A percentile compares a stretch with the other conserved stretches of the same genome.
These are phyloP conservation scores for Drosophila serrata DNA, from an alignment of 1,140 invertebrate species.

Conservation along the genomic window DNA sequence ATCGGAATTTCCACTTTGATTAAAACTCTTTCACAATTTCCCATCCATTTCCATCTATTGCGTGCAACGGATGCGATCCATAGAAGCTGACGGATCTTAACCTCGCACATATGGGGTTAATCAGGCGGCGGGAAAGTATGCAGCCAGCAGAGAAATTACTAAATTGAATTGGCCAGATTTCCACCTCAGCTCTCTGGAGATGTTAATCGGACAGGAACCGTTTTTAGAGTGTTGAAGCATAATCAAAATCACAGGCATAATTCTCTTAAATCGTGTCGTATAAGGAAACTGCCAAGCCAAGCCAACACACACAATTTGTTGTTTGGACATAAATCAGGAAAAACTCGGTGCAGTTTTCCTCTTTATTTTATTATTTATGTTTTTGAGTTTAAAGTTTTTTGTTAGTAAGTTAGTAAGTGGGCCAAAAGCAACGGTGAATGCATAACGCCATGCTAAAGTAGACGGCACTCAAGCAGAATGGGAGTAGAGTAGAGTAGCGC, in stretches of 20 bases:
- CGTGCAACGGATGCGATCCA: conserved; percentile 34
- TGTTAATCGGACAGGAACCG: conserved; percentile 33
- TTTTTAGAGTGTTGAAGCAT: conserved; percentile 20
- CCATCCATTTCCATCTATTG: conserved; percentile 46
- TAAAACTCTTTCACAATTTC: conserved; percentile 54
- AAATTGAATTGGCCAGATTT: conserved; percentile 7
- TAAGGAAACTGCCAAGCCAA: conserved; percentile 33
- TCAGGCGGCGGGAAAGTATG: conserved; percentile 34
- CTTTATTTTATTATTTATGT: conserved; percentile 7
- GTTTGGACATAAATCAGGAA: conserved; percentile 56
- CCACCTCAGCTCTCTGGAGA: background rate
- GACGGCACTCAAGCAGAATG: conserved; percentile 53
- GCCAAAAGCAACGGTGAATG: conserved; percentile 64
- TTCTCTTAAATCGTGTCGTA: conserved; percentile 34
- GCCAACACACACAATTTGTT: conserved; percentile 54
- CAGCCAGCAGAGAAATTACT: conserved; percentile 25
- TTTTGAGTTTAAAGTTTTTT: conserved; percentile 8
- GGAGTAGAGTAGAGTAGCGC: conserved; percentile 41
- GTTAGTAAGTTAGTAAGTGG: conserved; percentile 32
- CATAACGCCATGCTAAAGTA: conserved; percentile 39
- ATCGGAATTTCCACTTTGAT: conserved; percentile 42
- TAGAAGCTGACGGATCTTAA: conserved; percentile 37
- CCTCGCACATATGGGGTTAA: conserved; percentile 41
- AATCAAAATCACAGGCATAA: conserved; percentile 34
- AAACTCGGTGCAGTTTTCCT: conserved; percentile 25